Evolutionary conservation across 2,113 vertebrate genomes (phyloP), one percentile per base, ranked within the genome.

Genomic region (Hystrix brachyura): DNA sequence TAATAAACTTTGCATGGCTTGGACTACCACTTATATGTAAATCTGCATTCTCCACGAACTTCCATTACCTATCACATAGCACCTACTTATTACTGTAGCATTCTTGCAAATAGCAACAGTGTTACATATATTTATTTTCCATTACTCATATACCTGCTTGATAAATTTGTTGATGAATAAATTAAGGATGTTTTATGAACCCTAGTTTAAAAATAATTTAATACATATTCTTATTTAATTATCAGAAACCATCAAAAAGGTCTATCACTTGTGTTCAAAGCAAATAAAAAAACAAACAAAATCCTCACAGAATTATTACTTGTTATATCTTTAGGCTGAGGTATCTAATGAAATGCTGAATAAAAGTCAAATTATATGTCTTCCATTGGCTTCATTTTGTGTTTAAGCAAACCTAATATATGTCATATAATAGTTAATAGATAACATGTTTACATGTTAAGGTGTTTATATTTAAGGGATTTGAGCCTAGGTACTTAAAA

Each of bases 351-450:
- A 32, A 59, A 55, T 62, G 18, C 46, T 91, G 32, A 87, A 25
- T 87, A 71, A 78, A 90, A 91, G 27, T 71, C 19, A 90, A 85
- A 64, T 84, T n/a, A 59, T 4, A 29, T 87, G 38, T 55, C 32
- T 84, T 97, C 38, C 38, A 78, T 32, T 87, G 76, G 7, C 13
- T 94, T 95, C 29, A 59, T 12, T 84, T 93, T 38, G 29, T 80
- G 27, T 76, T n/a, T 88, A 91, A 19, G 57, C 19, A 91, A 85
- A 72, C 27, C 12, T 59, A 72, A 60, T n/a, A 88, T 4, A 55
- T 3, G 32, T 59, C n/a, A 71, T 14, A 46, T 34, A 59, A 64
- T 25, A 64, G 55, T 72, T 19, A 81, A 65, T 55, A 48, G 62
- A 65, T 74, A 82, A 57, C 32, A 78, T 51, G 48, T 15, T 87